Base-by-base conservation (phyloP, 2,888 invertebrate genomes). In the Theretra japonica region DNA sequence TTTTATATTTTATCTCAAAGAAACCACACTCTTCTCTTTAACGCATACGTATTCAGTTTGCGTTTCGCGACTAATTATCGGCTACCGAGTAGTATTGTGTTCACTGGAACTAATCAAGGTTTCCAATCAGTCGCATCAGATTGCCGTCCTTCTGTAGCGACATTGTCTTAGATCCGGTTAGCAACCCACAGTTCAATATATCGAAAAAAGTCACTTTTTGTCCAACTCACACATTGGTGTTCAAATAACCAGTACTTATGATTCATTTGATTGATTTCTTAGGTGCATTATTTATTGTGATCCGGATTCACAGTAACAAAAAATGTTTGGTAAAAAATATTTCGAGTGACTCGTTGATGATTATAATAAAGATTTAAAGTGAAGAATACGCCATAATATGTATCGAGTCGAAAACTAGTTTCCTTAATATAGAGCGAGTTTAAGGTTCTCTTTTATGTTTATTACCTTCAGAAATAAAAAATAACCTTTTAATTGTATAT, bases 81-180 rank as follows among this genome's bases (percentile, higher is more conserved):
- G 70, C 73, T 75, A 70, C 68, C 68, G 53, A 73, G 75, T 78
- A 68, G 68, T 28, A 62, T 69, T 73, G 70, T 73, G 72, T 78
- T 82, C 71, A 50, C 71, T 79, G 77, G 76, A 80, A 78, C 73
- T 77, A 80, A 80, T 82, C 78, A 82, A 70, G 73, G 73, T 69
- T 65, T 65, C 65, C 23, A 62, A 65, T 65, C 65, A 65, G 21
- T 56, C 25, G 28, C 48, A 50, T 28, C 50, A 15, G 15, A 25
- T 41, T 25, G 19, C 57, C 59, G 65, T 65, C 65, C 41, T 65
- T 65, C 65, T 48, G 21, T 23, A 62, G 62, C 23, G 48, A 41
- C 65, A 48, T 23, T 48, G 41, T 65, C 48, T 65, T 25, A 41
- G 48, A 65, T 65, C 65, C 65, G 65, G 65, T 17, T 65, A 7